phyloP scores from a whole-genome alignment of 2,113 vertebrate genomes.

The Helogale parvula region DNA sequence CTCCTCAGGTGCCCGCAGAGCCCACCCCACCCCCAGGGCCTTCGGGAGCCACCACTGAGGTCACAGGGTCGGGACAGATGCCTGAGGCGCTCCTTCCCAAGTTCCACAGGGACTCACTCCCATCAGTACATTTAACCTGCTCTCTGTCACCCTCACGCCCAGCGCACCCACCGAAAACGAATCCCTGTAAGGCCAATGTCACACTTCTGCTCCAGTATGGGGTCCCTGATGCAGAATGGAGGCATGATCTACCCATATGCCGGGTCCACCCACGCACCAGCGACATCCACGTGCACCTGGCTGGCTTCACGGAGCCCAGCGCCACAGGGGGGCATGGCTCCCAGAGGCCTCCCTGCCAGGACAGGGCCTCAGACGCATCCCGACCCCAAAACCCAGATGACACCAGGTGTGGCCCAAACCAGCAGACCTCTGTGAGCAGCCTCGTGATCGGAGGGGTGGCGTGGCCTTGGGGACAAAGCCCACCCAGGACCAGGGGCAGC shows the following conservation, averaged over 20 bases:
- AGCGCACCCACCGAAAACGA: not conserved
- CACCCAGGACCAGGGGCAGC: rapidly evolving
- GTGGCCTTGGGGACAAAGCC: not conserved
- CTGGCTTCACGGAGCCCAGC: not conserved
- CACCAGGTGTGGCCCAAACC: not conserved
- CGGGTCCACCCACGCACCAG: rapidly evolving
- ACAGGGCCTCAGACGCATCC: not conserved
- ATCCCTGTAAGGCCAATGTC: not conserved
- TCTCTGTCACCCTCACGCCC: not conserved
- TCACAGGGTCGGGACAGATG: not conserved
- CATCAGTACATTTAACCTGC: not conserved
- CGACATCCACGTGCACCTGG: not conserved
- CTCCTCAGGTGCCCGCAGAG: not conserved
- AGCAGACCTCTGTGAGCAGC: not conserved
- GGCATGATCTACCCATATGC: not conserved
- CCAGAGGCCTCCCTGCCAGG: not conserved
- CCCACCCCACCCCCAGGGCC: not conserved
- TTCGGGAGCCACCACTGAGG: not conserved
- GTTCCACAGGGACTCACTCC: not conserved
- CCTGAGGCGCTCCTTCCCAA: not conserved
- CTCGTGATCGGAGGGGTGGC: rapidly evolving
- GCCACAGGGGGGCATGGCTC: not conserved
- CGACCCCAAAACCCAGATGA: rapidly evolving
- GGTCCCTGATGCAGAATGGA: not conserved
- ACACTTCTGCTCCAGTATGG: no score